These are phyloP conservation scores for Aplysina aerophoba DNA, from an alignment of 37 sponge, comb jelly and placozoan species.

Conservation along the genomic window DNA sequence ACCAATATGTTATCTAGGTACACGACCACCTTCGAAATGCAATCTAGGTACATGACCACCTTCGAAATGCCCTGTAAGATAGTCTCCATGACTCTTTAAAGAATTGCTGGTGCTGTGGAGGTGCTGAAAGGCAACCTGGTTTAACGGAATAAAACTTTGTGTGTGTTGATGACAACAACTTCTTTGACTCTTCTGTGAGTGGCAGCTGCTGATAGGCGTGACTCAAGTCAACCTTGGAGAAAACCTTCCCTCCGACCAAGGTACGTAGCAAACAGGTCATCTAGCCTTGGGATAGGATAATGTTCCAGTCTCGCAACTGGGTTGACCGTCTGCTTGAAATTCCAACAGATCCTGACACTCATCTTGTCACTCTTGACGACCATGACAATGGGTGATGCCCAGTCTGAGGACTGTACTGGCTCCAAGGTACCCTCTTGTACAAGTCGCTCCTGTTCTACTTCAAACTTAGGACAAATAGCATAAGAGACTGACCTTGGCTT, in stretches of 20 bases:
- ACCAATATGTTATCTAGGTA: constrained; percentile 51
- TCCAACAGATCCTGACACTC: constrained; percentile 51
- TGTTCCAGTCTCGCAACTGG: background rate
- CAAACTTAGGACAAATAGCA: constrained; percentile 26
- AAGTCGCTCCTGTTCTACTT: constrained; percentile 21
- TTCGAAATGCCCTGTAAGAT: constrained; percentile 36
- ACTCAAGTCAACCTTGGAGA: constrained; percentile 42
- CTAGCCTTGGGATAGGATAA: background rate
- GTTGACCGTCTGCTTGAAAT: constrained; percentile 35
- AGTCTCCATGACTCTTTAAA: constrained; percentile 29
- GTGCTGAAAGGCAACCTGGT: constrained; percentile 30
- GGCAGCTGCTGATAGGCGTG: constrained; percentile 38
- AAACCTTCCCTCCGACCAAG: background rate
- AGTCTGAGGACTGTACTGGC: constrained; percentile 43
- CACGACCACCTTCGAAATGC: too few species aligned
- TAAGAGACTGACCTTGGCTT: background rate
- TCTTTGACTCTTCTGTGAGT: constrained; percentile 26
- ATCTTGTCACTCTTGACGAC: constrained; percentile 37
- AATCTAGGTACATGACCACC: too few species aligned
- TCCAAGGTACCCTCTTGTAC: constrained; percentile 33
- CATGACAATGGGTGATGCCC: constrained; percentile 54
- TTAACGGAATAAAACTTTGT: constrained; percentile 28
- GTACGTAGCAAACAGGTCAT: constrained; percentile 7
- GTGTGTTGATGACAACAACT: constrained; percentile 37
- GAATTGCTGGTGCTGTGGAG: constrained; percentile 40